Evolutionary conservation across 2,888 invertebrate species (phyloP).

Genomic region (Euplexia lucipara): DNA sequence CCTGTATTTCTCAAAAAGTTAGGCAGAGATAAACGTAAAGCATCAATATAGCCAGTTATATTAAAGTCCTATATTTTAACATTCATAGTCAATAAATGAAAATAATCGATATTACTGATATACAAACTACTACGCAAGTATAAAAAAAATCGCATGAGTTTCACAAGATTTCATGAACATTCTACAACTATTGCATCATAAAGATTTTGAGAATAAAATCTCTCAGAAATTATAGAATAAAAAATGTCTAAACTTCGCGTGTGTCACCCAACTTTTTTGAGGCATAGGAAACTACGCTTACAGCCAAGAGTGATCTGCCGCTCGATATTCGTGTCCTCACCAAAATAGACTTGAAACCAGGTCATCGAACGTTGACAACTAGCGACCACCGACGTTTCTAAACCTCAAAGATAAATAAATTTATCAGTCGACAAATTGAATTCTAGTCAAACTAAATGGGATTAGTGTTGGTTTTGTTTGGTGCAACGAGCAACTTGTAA

Average conservation of each 20-base stretch:
- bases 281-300: slow-evolving; percentile 64
- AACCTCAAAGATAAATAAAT: slow-evolving; percentile 63
- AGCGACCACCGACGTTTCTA: slow-evolving; percentile 53
- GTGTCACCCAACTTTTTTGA: slow-evolving; percentile 64
- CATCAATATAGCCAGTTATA: too few species aligned
- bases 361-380: slow-evolving; percentile 79
- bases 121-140: neutral
- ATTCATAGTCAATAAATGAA: too few species aligned
- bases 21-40: too few species aligned
- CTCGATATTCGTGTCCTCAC: slow-evolving; percentile 67
- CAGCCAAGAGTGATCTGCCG: slow-evolving; percentile 71
- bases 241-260: slow-evolving; percentile 53
- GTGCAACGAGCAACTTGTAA: slow-evolving; percentile 16
- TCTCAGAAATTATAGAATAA: too few species aligned
- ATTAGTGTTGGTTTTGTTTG: slow-evolving; percentile 36
- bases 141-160: slow-evolving; percentile 1
- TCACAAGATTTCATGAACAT: neutral
- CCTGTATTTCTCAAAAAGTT: too few species aligned
- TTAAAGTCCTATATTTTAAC: too few species aligned
- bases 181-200: slow-evolving; percentile 8
- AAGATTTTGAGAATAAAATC: too few species aligned
- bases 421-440: slow-evolving; percentile 63
- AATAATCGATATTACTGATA: neutral
- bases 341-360: slow-evolving; percentile 82
- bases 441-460: slow-evolving; percentile 44